Conservation (phyloP, 2,797 vertebrate genomes). For the Macroramphosus scolopax region DNA sequence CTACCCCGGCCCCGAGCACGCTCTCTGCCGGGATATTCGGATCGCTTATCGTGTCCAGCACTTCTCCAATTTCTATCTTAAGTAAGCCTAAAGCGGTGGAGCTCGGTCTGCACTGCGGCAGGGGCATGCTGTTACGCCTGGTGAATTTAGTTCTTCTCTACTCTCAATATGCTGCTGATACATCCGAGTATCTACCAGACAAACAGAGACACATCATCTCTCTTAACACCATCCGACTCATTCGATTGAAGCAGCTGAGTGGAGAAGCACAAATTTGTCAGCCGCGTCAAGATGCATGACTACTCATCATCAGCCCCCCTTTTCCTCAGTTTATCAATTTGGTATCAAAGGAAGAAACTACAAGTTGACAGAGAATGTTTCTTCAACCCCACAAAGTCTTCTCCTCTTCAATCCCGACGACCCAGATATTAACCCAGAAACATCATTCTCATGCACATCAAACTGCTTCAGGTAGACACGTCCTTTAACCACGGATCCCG, state of each 20-base stretch:
- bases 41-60: slow-evolving; percentile 86
- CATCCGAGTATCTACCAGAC: slow-evolving; percentile 12
- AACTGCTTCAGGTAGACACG: slow-evolving; percentile 42
- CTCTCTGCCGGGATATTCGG: slow-evolving; percentile 82
- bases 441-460: slow-evolving; percentile 58
- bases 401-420: slow-evolving; percentile 45
- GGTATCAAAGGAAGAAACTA: slow-evolving; percentile 27
- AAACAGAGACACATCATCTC: not conserved
- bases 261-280: slow-evolving; percentile 72
- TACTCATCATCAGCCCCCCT: slow-evolving; percentile 58
- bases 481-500: slow-evolving; percentile 51
- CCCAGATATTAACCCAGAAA: too few species aligned
- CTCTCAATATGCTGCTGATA: slow-evolving; percentile 56
- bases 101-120: slow-evolving; percentile 57
- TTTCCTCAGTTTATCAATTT: slow-evolving; percentile 39
- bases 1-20: slow-evolving; percentile 78
- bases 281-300: slow-evolving; percentile 65
- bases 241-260: slow-evolving; percentile 39
- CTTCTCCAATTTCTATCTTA: slow-evolving; percentile 81
- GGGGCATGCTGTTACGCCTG: slow-evolving; percentile 67
- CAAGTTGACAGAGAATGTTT: slow-evolving; percentile 45
- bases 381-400: slow-evolving; percentile 26
- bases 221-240: not conserved
- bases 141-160: slow-evolving; percentile 60
- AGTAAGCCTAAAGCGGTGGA: slow-evolving; percentile 78